These are phyloP conservation scores for Myopa tessellatipennis DNA, from an alignment of 2,888 invertebrate genomes.

Conservation along the genomic window DNA sequence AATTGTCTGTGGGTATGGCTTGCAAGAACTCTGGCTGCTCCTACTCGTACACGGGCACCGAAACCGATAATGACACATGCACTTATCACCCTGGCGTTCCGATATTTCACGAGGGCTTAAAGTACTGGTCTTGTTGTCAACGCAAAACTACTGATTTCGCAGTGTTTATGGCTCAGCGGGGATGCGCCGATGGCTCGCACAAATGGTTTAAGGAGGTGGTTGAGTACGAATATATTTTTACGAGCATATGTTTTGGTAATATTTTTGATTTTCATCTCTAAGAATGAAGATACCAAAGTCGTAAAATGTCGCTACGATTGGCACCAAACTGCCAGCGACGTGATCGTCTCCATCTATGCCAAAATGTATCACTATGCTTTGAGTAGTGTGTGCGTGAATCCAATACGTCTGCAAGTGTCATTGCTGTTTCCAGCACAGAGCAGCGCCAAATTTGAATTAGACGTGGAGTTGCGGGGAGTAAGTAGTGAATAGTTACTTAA, in stretches of 20 bases:
- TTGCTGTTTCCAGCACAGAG: conserved; percentile 83
- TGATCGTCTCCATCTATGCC: conserved; percentile 89
- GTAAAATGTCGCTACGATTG: conserved; percentile 90
- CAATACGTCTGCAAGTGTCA: conserved; percentile 80
- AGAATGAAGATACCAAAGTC: conserved; percentile 71
- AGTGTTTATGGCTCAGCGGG: conserved; percentile 89
- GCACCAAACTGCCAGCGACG: conserved; percentile 90
- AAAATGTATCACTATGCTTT: conserved; percentile 86
- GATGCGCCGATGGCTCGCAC: conserved; percentile 88
- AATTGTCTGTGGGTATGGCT: conserved; percentile 77
- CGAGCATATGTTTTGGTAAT: background rate
- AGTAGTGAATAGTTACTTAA: conserved; percentile 54
- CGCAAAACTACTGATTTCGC: conserved; percentile 94
- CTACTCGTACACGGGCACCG: conserved; percentile 76
- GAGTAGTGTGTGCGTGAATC: conserved; percentile 84
- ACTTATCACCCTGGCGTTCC: conserved; percentile 88
- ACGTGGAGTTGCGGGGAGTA: conserved; percentile 87
- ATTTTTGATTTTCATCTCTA: conserved; percentile 59
- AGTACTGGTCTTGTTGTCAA: conserved; percentile 97
- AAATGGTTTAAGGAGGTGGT: conserved; percentile 80
- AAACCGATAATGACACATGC: conserved; percentile 76
- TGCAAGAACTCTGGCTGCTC: conserved; percentile 91
- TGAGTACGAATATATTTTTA: background rate
- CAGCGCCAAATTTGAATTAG: conserved; percentile 78
- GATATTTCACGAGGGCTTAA: conserved; percentile 96